Base-by-base conservation (phyloP, 2,797 vertebrate species). In the Sebastes hubbsi region DNA sequence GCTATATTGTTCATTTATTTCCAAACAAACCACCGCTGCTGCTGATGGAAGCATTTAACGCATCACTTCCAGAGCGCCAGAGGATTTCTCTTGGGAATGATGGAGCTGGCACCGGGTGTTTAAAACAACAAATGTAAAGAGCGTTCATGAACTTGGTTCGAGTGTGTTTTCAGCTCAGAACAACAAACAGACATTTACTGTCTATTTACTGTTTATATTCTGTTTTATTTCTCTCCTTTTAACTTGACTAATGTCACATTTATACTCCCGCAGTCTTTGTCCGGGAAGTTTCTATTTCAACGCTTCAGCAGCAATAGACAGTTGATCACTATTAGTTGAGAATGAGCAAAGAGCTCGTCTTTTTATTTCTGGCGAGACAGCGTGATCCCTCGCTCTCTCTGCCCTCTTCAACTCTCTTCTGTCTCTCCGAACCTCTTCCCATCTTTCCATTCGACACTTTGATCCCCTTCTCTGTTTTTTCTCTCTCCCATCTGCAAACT, bases 1-100 rank as follows among this genome's bases (percentile, higher is more conserved):
- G 36, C 74, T 75, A 81, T 83, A 86, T 73, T 84, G 81, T 75
- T 87, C 73, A 89, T 85, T 84, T 77, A 70, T 83, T 49, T 89
- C 75, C 69, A 78, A 84, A 83, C 80, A 72, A 87, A 80, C 61
- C 74, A 16, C 82, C 20, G 52, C 71, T 32, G 77, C 77, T 49
- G 58, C 60, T 74, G 83, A 71, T 78, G 71, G 64, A 80, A 77
- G 80, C 16, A 9, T 83, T 91, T 84, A 89, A 90, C 52, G 29
- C 71, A 82, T 87, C 61, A 32, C 87, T 84, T 85, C 77, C 83
- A 78, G 76, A 30, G 32, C 8, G 13, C 64, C 42, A 27, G 58
- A 70, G 54, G 59, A 80, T 83, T 82, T 75, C 87, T 82, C 83
- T 46, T n/a, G 81, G 85, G 81, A 90, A 73, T 36, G 85, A 88